A percentile compares a stretch with the other conserved stretches of the same genome.
These are phyloP conservation scores for Megaceryle alcyon DNA, from an alignment of 2,797 vertebrate species.

Conservation along the genomic window DNA sequence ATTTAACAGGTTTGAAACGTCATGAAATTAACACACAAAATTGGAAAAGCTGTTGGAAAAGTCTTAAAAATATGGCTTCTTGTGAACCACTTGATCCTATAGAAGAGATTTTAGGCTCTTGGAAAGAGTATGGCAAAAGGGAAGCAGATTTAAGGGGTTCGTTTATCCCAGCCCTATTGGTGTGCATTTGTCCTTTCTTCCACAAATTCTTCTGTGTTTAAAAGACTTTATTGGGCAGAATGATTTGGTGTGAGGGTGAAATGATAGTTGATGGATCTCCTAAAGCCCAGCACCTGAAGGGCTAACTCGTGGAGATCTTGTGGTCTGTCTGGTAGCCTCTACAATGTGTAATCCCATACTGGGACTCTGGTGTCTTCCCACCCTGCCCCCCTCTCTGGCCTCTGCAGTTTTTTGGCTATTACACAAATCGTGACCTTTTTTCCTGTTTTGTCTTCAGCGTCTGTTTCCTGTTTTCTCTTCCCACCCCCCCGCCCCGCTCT, in stretches of 20 bases:
- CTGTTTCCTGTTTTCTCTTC: constrained; percentile 61
- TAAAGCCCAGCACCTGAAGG: background rate
- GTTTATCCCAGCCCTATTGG: background rate
- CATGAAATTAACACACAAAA: background rate
- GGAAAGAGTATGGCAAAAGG: background rate
- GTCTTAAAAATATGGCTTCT: background rate
- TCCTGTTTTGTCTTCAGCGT: constrained; percentile 39
- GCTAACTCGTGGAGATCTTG: fast-evolving
- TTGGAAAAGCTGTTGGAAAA: background rate
- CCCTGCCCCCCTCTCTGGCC: constrained; percentile 9
- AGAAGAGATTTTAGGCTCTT: background rate
- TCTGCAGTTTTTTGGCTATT: constrained; percentile 38
- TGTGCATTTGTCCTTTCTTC: background rate
- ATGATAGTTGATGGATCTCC: background rate
- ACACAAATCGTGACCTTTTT: constrained; percentile 22
- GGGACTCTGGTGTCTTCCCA: background rate
- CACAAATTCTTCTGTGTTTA: background rate
- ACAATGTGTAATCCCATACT: background rate
- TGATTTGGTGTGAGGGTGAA: background rate
- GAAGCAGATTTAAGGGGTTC: background rate
- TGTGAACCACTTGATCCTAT: background rate
- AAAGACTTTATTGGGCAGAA: background rate
- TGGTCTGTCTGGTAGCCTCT: background rate
- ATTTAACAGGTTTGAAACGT: background rate
- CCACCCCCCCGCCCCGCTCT: background rate